Base-by-base conservation (phyloP, 2,113 vertebrate genomes). In the Pogonocichla stellata region DNA sequence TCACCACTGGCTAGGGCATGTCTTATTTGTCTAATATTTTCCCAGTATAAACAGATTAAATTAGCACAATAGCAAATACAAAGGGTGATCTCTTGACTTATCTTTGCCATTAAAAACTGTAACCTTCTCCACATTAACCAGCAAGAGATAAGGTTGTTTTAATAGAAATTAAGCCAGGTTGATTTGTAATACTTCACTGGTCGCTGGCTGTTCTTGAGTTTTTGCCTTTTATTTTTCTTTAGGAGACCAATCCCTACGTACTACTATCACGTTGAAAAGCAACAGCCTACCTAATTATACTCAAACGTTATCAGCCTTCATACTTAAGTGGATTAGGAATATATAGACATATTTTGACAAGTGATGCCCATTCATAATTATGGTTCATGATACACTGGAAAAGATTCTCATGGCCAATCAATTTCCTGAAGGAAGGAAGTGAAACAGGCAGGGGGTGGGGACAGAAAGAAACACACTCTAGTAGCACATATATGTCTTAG, bases 11-110 rank as follows among this genome's bases (percentile, higher is more conserved):
- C 64, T 40, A 69, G 28, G 48, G 8, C 14, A 36, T 28, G 9
- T 69, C 34, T 86, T 67, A 42, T 58, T 91, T 73, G 19, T 83
- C 86, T 83, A 56, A n/a, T 85, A 69, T 80, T 65, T 90, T 88
- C 20, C 31, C 50, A 53, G 10, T 70, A 65, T 83, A 88, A 90
- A 56, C 10, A 74, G 45, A 82, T 12, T 1, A 6, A 79, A 10
- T 72, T 73, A 77, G 24, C 61, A 53, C 28, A 71, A 34, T 36
- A 81, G 19, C 15, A 88, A 86, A 93, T 31, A 69, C 14, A 80
- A 89, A 88, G 36, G 18, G 36, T 75, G 36, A 73, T 67, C 25
- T 25, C 6, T 83, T 88, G 42, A 60, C 11, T 73, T 82, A 53
- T 61, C 31, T 66, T 86, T 72, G 33, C 4, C 10, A 19, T 57